phyloP scores from a whole-genome alignment of 2,113 vertebrate genomes.

The Podarcis cretensis region DNA sequence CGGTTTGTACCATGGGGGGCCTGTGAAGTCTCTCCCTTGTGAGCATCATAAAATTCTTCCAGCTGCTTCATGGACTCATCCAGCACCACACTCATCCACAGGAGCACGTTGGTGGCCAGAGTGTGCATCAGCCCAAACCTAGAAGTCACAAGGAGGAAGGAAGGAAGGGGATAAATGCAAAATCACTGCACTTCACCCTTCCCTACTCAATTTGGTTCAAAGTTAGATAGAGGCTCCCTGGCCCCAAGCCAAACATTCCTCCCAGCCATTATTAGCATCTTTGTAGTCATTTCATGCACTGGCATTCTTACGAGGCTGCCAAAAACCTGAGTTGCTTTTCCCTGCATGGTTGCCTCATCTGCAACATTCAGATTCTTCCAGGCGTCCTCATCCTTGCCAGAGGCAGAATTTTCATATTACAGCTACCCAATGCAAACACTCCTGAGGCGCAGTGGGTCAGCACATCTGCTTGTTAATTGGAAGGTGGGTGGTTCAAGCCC shows the following conservation, averaged over 20 bases:
- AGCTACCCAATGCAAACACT: too few relatives aligned
- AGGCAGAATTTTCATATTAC: too few relatives aligned
- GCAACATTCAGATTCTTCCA: too few relatives aligned
- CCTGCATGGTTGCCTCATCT: neutral
- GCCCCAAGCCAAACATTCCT: neutral
- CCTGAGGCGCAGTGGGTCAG: too few relatives aligned
- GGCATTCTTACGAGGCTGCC: neutral
- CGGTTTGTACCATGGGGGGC: neutral
- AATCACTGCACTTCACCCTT: neutral
- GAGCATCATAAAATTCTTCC: slow-evolving; percentile 45
- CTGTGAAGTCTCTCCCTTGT: slow-evolving; percentile 18
- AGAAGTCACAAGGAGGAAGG: neutral
- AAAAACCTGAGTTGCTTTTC: neutral
- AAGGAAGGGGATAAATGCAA: neutral
- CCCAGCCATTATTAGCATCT: neutral
- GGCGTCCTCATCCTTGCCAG: too few relatives aligned
- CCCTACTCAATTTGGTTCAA: neutral
- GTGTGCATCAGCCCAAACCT: slow-evolving; percentile 60
- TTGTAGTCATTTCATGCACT: neutral
- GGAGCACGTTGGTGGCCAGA: slow-evolving; percentile 51
- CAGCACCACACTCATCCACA: slow-evolving; percentile 55
- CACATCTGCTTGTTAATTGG: too few relatives aligned
- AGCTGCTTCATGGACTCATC: slow-evolving; percentile 58
- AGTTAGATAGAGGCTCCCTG: neutral
- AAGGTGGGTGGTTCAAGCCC: too few relatives aligned